Base-by-base conservation (phyloP, 1,140 invertebrate genomes). In the Harpegnathos saltator region DNA sequence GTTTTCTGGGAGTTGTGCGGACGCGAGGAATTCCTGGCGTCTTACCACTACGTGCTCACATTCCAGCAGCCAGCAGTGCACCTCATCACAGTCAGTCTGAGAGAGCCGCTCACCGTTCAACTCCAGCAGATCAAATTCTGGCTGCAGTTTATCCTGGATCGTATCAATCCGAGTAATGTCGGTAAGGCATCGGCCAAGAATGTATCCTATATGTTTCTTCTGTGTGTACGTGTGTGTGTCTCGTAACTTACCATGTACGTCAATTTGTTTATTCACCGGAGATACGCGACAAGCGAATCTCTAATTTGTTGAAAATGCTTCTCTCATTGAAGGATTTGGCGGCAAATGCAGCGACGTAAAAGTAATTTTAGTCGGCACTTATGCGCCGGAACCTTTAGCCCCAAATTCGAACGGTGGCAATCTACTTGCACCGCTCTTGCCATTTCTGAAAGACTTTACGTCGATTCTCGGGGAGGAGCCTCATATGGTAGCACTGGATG, bases 1-100 rank as follows among this genome's bases (percentile, higher is more conserved):
- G 89, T 94, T 26, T 95, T 98, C 44, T 98, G 97, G 97, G 97
- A 98, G 91, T 97, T 98, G 91, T 97, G 97, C 29, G 97, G 97
- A 1, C 96, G 97, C 89, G 96, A 97, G 91, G 96, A 96, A 26
- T 98, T 97, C 93, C 96, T 97, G 92, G 95, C 96, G 74, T 94
- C 97, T 44, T 98, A 98, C 92, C 97, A 98, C 92, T 96, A 97
- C 87, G 96, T 97, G 89, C 95, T 97, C 48, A 96, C 96, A 7
- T 96, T 96, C 88, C 94, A 95, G 33, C 95, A 96, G 84, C 93
- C 94, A 26, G 92, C 96, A 89, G 92, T 97, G 56, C 96, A 98
- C 89, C 93, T 97, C 9, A 95, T 98, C 84, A 95, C 97, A n/a
- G 97, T 97, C 92, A 97, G 95, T 92, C 94, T 97, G 29, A 95